Evolutionary conservation across 1,140 invertebrate genomes (phyloP).

Genomic region (Whitmania pigra): DNA sequence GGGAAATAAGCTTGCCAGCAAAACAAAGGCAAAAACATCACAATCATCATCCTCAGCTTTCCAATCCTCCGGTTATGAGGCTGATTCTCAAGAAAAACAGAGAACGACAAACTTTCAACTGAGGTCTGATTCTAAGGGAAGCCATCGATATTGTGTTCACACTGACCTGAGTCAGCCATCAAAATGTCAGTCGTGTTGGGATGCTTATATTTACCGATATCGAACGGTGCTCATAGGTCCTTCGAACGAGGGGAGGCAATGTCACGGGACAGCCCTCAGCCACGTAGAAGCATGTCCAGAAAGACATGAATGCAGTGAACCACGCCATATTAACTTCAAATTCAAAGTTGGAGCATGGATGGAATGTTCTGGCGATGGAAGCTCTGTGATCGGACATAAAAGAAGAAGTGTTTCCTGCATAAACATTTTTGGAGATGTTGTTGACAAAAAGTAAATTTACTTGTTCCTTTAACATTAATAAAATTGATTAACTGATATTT

Average conservation of each 20-base stretch:
- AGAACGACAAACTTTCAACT: background rate
- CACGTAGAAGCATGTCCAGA: constrained; percentile 11
- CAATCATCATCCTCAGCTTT: no score
- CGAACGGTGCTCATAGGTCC: constrained; percentile 16
- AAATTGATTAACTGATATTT: background rate
- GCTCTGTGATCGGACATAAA: constrained; percentile 18
- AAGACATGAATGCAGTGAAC: constrained; percentile 3
- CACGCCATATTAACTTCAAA: constrained; percentile 10
- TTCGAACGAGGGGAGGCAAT: constrained; percentile 10
- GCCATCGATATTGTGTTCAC: constrained; percentile 15
- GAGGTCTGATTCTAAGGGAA: background rate
- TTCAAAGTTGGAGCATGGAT: constrained; percentile 20
- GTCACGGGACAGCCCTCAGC: constrained; percentile 5
- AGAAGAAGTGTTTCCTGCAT: constrained; percentile 21
- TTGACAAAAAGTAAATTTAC: constrained; percentile 20
- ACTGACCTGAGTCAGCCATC: constrained; percentile 13
- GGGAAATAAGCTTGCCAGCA: background rate
- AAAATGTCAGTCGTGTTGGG: constrained; percentile 23
- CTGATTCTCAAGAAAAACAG: background rate
- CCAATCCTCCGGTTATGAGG: background rate
- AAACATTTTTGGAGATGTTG: constrained; percentile 6
- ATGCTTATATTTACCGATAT: constrained; percentile 12
- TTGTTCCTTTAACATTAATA: background rate
- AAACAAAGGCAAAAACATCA: background rate
- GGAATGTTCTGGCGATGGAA: constrained; percentile 7